phyloP scores from a whole-genome alignment of 2,113 vertebrate species.

The Castor canadensis region DNA sequence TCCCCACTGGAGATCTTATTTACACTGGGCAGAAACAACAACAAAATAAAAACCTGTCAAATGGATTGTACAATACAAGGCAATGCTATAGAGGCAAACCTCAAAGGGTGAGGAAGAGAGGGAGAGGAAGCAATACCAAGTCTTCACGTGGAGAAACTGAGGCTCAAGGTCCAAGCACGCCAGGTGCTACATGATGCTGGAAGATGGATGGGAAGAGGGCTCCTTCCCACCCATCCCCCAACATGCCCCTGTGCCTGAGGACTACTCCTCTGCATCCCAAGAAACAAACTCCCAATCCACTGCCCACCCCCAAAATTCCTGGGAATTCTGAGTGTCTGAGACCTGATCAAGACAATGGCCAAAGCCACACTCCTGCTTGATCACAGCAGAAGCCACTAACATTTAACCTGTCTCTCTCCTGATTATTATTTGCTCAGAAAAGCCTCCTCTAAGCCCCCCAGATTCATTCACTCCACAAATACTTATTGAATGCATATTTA shows the following conservation, averaged over 20 bases:
- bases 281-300: not conserved
- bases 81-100: not conserved
- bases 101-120: not conserved
- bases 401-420: not conserved
- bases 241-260: not conserved
- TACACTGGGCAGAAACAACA: slow-evolving; percentile 52
- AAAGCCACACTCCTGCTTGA: not conserved
- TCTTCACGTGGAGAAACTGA: not conserved
- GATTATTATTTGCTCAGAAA: not conserved
- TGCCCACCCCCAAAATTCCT: not conserved
- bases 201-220: not conserved
- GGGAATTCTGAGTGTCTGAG: not conserved
- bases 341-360: not conserved
- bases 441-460: not conserved
- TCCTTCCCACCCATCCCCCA: not conserved
- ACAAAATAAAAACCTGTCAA: slow-evolving; percentile 39
- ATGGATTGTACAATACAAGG: not conserved
- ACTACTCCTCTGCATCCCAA: not conserved
- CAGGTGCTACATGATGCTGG: not conserved
- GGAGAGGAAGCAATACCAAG: rapidly evolving
- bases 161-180: not conserved
- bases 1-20: slow-evolving; percentile 43
- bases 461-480: not conserved
- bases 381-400: not conserved
- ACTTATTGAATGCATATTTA: not conserved